These are phyloP conservation scores for Entomobrya proxima DNA, from an alignment of 2,888 invertebrate species.

Conservation along the genomic window DNA sequence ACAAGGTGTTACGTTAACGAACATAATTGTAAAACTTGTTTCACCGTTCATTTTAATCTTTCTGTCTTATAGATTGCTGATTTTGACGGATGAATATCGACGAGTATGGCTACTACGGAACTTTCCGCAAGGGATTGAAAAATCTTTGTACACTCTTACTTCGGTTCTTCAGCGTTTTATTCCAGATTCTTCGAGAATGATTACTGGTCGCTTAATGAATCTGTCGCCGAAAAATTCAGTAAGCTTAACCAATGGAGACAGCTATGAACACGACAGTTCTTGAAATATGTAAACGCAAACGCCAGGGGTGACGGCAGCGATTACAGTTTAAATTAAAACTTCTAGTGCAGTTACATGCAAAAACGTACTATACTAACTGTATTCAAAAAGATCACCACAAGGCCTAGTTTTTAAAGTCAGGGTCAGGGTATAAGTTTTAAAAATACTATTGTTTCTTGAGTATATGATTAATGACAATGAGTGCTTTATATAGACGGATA, in stretches of 20 bases:
- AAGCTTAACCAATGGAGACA: constrained; percentile 61
- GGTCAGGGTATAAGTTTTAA: no score
- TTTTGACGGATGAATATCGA: constrained; percentile 80
- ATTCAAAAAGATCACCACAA: background rate
- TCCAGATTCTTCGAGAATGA: constrained; percentile 76
- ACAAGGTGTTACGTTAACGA: no score
- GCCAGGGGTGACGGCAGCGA: background rate
- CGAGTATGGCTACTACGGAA: constrained; percentile 80
- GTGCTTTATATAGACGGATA: no score
- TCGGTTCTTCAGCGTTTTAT: constrained; percentile 79
- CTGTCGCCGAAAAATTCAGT: constrained; percentile 66
- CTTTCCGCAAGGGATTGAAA: constrained; percentile 80
- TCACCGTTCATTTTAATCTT: background rate
- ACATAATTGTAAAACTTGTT: background rate
- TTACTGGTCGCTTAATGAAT: constrained; percentile 74
- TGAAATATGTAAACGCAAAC: background rate
- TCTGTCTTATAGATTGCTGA: constrained; percentile 78
- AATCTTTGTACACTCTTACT: constrained; percentile 79
- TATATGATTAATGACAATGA: no score
- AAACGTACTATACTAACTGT: background rate
- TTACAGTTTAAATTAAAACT: no score
- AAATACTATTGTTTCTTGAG: no score
- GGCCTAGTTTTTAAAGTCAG: background rate
- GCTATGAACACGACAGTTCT: constrained; percentile 61
- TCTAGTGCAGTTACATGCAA: no score